phyloP scores from a whole-genome alignment of 2,113 vertebrate genomes.

The Prionailurus bengalensis region DNA sequence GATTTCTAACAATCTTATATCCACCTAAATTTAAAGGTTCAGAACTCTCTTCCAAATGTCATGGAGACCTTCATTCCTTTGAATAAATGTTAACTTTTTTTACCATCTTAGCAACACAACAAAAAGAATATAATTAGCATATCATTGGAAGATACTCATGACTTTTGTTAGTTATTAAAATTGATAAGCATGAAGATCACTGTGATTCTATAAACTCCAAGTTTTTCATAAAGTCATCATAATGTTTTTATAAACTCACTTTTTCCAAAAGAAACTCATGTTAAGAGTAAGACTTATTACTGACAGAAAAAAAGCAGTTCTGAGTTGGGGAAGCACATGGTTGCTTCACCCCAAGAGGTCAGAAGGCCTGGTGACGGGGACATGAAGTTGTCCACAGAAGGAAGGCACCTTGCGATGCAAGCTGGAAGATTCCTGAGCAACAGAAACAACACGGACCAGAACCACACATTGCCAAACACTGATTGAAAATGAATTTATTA shows the following conservation, averaged over 20 bases:
- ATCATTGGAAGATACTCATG: not conserved
- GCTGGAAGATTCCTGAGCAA: not conserved
- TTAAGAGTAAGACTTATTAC: not conserved
- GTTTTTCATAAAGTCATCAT: not conserved
- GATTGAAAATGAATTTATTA: slow-evolving; percentile 79
- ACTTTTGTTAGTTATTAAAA: not conserved
- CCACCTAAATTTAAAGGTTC: not conserved
- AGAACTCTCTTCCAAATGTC: not conserved
- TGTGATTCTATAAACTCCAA: not conserved
- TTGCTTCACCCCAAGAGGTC: not conserved
- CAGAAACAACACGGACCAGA: slow-evolving; percentile 22
- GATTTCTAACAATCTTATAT: not conserved
- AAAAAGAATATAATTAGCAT: not conserved
- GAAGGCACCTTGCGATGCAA: fast-evolving
- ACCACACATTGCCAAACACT: slow-evolving; percentile 46
- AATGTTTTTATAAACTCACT: not conserved
- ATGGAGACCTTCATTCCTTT: not conserved
- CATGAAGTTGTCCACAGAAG: not conserved
- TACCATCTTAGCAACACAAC: not conserved
- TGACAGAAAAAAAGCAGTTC: not conserved
- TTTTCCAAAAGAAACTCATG: slow-evolving; percentile 30
- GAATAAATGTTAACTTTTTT: not conserved
- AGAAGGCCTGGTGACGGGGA: not conserved
- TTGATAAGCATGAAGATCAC: not conserved
- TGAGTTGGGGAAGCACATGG: not conserved